phyloP scores from a whole-genome alignment of 1,140 invertebrate species.

The Zaprionus gabonicus region DNA sequence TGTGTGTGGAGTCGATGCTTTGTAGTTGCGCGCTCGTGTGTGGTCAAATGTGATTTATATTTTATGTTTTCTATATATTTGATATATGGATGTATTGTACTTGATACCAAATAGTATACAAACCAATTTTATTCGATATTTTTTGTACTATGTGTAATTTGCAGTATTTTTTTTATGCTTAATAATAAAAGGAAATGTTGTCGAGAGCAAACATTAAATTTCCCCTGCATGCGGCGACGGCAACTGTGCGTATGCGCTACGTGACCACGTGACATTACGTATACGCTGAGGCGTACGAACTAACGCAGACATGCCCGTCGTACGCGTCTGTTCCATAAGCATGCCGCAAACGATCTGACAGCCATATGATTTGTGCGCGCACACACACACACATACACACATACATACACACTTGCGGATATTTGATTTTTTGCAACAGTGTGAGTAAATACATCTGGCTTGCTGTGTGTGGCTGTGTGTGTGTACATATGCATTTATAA shows the following conservation, averaged over 20 bases:
- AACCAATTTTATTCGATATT: conserved; percentile 2
- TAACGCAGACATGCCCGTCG: background rate
- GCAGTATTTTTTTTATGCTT: conserved; percentile 31
- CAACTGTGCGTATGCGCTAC: conserved; percentile 43
- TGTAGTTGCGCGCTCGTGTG: conserved; percentile 24
- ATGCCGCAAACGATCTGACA: conserved; percentile 32
- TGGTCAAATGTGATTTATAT: conserved; percentile 46
- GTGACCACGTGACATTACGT: conserved; percentile 38
- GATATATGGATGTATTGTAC: conserved; percentile 12
- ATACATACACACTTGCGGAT: conserved; percentile 8
- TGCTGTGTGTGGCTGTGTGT: background rate
- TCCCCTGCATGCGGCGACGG: background rate
- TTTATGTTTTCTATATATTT: conserved; percentile 16
- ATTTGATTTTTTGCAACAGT: conserved; percentile 31
- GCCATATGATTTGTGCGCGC: conserved; percentile 36
- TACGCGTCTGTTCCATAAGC: conserved; percentile 1
- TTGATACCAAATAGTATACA: conserved; percentile 4
- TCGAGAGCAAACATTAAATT: conserved; percentile 42
- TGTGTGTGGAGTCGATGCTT: background rate
- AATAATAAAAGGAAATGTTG: conserved; percentile 34
- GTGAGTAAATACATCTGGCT: conserved; percentile 15
- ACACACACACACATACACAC: conserved; percentile 5
- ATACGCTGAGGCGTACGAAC: background rate
- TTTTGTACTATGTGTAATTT: conserved; percentile 17
- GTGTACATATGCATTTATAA: conserved; percentile 4